phyloP scores from a whole-genome alignment of 2,797 vertebrate species.

The Lemur catta region DNA sequence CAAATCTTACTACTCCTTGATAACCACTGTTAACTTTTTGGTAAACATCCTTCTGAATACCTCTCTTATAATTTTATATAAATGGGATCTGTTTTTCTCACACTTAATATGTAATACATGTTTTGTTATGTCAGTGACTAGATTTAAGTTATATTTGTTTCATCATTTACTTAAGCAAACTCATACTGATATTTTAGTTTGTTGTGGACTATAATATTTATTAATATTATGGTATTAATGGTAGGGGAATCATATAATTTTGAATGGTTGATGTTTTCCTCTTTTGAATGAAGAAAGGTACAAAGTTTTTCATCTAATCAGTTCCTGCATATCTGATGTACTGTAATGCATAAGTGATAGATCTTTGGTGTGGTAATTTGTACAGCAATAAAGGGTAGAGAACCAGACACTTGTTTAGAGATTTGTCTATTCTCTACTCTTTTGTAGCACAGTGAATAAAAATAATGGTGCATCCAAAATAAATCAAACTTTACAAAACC shows the following conservation, averaged over 20 bases:
- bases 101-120: not conserved
- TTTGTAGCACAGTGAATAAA: not conserved
- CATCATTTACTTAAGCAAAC: constrained; percentile 17
- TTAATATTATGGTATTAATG: not conserved
- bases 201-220: not conserved
- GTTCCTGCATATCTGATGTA: not conserved
- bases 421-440: not conserved
- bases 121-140: not conserved
- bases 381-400: not conserved
- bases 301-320: not conserved
- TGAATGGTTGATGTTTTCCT: constrained; percentile 21
- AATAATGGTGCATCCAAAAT: not conserved
- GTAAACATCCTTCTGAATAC: not conserved
- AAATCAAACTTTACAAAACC: constrained; percentile 20
- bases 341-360: not conserved
- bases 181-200: constrained; percentile 31
- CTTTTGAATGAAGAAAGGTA: constrained; percentile 4
- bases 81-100: not conserved
- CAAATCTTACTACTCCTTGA: not conserved
- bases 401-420: not conserved
- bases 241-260: not conserved
- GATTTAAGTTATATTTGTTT: constrained; percentile 25
- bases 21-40: not conserved
- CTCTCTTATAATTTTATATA: constrained; percentile 27
- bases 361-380: not conserved